A percentile compares a stretch with the other conserved stretches of the same genome.
Evolutionary conservation across 2,797 vertebrate species (phyloP).

Genomic region (Catostomus latipinnis): DNA sequence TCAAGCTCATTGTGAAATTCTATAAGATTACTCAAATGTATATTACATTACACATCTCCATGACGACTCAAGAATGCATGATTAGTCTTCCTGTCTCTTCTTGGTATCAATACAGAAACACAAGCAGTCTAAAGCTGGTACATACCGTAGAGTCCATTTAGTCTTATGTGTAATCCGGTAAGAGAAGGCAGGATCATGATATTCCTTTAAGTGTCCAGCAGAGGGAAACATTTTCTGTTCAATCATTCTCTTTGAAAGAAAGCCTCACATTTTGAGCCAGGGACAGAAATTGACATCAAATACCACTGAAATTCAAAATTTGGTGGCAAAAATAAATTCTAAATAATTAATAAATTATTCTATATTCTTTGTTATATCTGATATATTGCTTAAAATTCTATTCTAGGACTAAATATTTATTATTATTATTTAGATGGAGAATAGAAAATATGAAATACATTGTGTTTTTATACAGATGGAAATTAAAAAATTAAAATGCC

Average conservation of each 20-base stretch:
- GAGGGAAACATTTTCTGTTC: conserved; percentile 1
- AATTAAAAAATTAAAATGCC: too few relatives aligned
- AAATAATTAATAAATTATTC: too few relatives aligned
- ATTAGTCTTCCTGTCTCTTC: conserved; percentile 11
- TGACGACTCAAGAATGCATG: conserved; percentile 11
- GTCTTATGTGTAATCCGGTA: background rate
- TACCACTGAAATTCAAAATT: too few relatives aligned
- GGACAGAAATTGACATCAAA: too few relatives aligned
- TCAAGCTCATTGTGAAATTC: conserved; percentile 20
- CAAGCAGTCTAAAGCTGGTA: background rate
- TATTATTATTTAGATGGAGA: too few relatives aligned
- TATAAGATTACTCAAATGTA: conserved; percentile 8
- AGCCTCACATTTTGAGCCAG: too few relatives aligned
- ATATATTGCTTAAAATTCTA: too few relatives aligned
- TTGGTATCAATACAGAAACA: conserved; percentile 16
- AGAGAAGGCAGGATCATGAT: background rate
- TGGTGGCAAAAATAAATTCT: too few relatives aligned
- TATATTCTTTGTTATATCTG: too few relatives aligned
- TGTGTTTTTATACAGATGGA: too few relatives aligned
- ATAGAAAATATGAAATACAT: too few relatives aligned
- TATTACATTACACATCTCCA: conserved; percentile 17
- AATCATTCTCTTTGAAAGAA: background rate
- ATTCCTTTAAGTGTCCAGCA: conserved; percentile 8
- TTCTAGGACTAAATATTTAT: too few relatives aligned
- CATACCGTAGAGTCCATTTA: background rate